These are phyloP conservation scores for Drosophila differens DNA, from an alignment of 2,888 invertebrate genomes.

Conservation along the genomic window DNA sequence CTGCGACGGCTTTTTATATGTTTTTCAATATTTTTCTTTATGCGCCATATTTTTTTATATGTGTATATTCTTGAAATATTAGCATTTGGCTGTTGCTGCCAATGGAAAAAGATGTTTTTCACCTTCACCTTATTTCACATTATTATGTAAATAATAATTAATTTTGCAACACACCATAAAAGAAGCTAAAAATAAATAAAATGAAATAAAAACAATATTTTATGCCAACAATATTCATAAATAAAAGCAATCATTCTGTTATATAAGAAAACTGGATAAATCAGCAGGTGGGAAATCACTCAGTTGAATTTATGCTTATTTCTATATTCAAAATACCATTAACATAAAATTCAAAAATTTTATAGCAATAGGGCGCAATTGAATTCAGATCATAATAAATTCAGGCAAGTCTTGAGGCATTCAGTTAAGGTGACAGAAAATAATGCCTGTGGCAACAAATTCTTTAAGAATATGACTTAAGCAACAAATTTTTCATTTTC, in stretches of 20 bases:
- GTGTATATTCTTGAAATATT: conserved; percentile 41
- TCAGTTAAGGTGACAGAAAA: conserved; percentile 21
- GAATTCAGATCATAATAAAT: conserved; percentile 34
- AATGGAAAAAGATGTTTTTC: conserved; percentile 67
- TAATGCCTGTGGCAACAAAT: not conserved
- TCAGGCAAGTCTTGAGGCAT: conserved; percentile 1
- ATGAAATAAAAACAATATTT: conserved; percentile 1
- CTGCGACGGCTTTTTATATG: conserved; percentile 47
- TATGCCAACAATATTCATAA: conserved; percentile 14
- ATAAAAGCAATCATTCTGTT: conserved; percentile 31
- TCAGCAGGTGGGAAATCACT: conserved; percentile 54
- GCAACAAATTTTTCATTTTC: conserved; percentile 1
- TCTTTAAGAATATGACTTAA: conserved; percentile 1
- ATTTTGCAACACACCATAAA: conserved; percentile 59
- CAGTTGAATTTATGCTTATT: conserved; percentile 39
- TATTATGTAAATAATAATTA: conserved; percentile 76
- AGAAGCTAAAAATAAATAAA: conserved; percentile 21
- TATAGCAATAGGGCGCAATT: conserved; percentile 33
- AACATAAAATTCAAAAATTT: conserved; percentile 29
- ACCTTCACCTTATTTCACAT: conserved; percentile 79
- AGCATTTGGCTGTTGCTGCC: conserved; percentile 24
- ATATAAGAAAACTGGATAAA: conserved; percentile 32
- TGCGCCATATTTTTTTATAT: conserved; percentile 57
- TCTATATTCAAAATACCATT: conserved; percentile 32
- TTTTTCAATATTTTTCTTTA: conserved; percentile 69